Conservation (phyloP, 2,113 vertebrate genomes). For the Amphiprion ocellaris region DNA sequence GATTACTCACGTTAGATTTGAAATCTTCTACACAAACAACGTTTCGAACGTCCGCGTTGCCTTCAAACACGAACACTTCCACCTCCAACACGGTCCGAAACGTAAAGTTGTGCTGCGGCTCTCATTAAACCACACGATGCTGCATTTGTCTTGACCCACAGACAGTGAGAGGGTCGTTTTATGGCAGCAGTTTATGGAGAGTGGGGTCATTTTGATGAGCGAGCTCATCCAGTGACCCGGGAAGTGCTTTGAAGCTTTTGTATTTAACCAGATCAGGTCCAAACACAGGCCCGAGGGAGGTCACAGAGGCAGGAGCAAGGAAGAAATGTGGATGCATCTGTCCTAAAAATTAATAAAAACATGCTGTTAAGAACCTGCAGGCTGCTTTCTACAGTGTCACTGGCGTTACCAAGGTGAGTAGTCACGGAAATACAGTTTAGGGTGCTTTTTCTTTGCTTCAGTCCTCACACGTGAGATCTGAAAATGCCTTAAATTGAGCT, state of each 20-base stretch:
- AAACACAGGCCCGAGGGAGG: background rate
- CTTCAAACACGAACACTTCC: background rate
- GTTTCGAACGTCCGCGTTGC: background rate
- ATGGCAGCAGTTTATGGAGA: no score
- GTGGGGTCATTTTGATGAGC: no score
- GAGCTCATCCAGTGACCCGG: constrained; percentile 43
- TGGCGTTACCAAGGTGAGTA: constrained; percentile 51
- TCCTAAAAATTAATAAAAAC: background rate
- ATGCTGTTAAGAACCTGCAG: constrained; percentile 62
- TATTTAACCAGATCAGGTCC: constrained; percentile 4
- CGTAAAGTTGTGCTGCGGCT: no score
- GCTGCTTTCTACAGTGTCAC: constrained; percentile 16
- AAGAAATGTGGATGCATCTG: background rate
- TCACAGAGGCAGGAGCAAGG: constrained; percentile 1
- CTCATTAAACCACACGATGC: no score
- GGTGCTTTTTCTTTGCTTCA: no score
- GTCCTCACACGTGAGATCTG: background rate
- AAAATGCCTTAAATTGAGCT: background rate
- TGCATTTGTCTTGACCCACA: background rate
- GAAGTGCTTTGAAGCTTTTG: constrained; percentile 53
- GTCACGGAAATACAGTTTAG: background rate
- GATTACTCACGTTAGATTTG: background rate
- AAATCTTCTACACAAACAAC: background rate
- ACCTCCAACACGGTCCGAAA: no score
- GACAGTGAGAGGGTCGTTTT: background rate